Conservation (phyloP, 2,113 vertebrate genomes). For the Anarrhichthys ocellatus region DNA sequence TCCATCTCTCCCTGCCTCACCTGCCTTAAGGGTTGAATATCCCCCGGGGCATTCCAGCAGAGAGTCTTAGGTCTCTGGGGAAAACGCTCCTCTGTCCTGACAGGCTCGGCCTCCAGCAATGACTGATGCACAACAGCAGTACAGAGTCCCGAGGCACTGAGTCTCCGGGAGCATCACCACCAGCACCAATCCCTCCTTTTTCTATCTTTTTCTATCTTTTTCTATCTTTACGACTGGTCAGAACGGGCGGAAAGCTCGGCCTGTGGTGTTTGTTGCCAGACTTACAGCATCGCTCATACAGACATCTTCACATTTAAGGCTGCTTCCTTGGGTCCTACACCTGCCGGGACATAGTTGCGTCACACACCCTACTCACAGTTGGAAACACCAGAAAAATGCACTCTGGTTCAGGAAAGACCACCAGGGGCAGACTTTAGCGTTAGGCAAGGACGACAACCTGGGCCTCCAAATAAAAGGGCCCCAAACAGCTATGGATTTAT, state of each 20-base stretch:
- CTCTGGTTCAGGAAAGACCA: no score
- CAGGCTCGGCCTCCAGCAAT: constrained; percentile 79
- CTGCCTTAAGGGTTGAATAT: constrained; percentile 34
- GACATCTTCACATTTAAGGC: not conserved
- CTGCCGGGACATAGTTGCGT: no score
- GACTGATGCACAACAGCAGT: constrained; percentile 86
- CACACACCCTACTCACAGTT: not conserved
- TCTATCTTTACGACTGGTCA: no score
- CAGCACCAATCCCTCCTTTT: constrained; percentile 55
- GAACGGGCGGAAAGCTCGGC: no score
- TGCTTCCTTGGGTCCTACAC: not conserved
- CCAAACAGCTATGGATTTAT: not conserved
- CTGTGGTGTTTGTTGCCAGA: no score
- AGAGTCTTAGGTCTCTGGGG: constrained; percentile 85
- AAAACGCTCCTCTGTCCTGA: constrained; percentile 83
- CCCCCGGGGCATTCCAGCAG: constrained; percentile 86
- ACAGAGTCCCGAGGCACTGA: constrained; percentile 62
- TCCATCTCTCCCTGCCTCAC: constrained; percentile 40
- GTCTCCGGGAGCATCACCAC: constrained; percentile 63
- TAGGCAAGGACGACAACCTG: not conserved
- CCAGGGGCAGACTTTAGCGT: not conserved
- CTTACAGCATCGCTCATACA: not conserved
- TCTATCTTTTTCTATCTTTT: constrained; percentile 26
- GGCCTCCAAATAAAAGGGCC: not conserved
- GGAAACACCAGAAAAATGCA: not conserved